A percentile compares a stretch with the other conserved stretches of the same genome.
Evolutionary conservation across 2,888 invertebrate species (phyloP).

Genomic region (Cantharis nigra): DNA sequence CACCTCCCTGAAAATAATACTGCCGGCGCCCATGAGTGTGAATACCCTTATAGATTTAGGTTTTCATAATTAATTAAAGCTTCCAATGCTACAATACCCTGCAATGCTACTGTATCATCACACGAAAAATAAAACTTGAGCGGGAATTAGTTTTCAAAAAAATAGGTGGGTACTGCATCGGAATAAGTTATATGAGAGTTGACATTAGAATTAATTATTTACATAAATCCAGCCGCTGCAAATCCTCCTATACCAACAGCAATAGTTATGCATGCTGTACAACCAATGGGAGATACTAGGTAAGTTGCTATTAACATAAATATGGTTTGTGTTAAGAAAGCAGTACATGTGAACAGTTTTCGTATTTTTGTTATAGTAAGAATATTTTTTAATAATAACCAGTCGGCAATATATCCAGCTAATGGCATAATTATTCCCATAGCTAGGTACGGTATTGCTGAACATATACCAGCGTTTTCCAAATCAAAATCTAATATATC

Average conservation of each 20-base stretch:
- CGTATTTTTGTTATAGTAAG: constrained; percentile 76
- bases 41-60: too few species aligned
- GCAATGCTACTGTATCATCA: too few species aligned
- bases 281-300: constrained; percentile 67
- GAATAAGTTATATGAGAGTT: too few species aligned
- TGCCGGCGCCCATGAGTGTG: too few species aligned
- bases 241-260: constrained; percentile 91
- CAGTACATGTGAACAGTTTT: constrained; percentile 71
- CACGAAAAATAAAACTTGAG: too few species aligned
- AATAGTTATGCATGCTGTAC: constrained; percentile 81
- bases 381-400: constrained; percentile 66
- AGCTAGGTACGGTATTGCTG: constrained; percentile 85
- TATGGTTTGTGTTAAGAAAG: constrained; percentile 77
- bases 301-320: constrained; percentile 87
- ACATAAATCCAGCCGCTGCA: constrained; percentile 92
- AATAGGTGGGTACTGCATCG: too few species aligned
- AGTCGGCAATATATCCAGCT: constrained; percentile 85
- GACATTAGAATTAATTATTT: neutral
- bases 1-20: too few species aligned
- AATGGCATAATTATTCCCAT: constrained; percentile 83
- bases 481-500: constrained; percentile 75
- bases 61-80: too few species aligned
- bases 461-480: constrained; percentile 79
- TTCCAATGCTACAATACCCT: too few species aligned
- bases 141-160: too few species aligned